Conservation (phyloP, 2,113 vertebrate species). For the Alosa alosa region DNA sequence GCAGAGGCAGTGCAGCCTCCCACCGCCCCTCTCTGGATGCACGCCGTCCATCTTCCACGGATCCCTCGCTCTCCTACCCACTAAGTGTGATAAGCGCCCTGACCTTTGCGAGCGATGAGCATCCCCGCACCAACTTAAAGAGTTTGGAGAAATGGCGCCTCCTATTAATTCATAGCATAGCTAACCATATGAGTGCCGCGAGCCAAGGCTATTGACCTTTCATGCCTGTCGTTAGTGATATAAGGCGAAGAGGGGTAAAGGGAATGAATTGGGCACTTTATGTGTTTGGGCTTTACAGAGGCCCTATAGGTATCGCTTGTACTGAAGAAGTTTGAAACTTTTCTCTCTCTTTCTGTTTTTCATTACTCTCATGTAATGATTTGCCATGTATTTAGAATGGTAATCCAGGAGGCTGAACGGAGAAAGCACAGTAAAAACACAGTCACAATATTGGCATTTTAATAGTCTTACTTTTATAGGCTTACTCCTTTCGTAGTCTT, state of each 20-base stretch:
- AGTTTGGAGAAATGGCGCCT: conserved; percentile 61
- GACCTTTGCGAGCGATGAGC: conserved; percentile 70
- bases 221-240: conserved; percentile 68
- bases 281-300: background rate
- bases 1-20: background rate
- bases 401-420: background rate
- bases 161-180: conserved; percentile 67
- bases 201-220: conserved; percentile 76
- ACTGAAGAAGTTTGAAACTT: background rate
- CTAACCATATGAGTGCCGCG: conserved; percentile 69
- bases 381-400: background rate
- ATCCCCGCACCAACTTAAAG: conserved; percentile 60
- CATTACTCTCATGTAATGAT: background rate
- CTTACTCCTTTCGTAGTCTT: background rate
- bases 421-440: background rate
- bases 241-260: conserved; percentile 47
- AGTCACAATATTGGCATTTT: background rate
- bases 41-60: conserved; percentile 45
- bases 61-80: conserved; percentile 51
- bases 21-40: conserved; percentile 33
- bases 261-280: conserved; percentile 66
- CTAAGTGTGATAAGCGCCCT: conserved; percentile 65
- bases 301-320: background rate
- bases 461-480: background rate
- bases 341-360: background rate